Conservation (phyloP, 2,113 vertebrate genomes). For the Microtus richardsoni region DNA sequence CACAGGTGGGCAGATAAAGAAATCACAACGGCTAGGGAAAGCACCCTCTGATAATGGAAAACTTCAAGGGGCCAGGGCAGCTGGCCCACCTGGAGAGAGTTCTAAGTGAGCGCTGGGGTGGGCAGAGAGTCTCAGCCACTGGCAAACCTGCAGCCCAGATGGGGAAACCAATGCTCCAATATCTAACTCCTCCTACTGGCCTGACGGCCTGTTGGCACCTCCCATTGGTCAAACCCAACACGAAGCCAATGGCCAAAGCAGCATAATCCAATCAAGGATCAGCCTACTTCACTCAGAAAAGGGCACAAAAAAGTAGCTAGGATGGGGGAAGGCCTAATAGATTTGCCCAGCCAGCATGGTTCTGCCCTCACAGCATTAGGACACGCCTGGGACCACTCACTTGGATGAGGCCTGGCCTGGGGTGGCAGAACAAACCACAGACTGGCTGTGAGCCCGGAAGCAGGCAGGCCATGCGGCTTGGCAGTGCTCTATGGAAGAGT, state of each 20-base stretch:
- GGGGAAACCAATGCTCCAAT: background rate
- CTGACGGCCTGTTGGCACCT: background rate
- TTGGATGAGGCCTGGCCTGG: background rate
- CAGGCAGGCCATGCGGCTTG: background rate
- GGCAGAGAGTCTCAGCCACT: background rate
- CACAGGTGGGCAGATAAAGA: background rate
- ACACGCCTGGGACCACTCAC: background rate
- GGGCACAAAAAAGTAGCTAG: background rate
- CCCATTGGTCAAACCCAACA: background rate
- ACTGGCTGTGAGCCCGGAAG: background rate
- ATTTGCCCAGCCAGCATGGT: background rate
- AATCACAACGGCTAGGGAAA: conserved; percentile 4
- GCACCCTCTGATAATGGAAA: background rate
- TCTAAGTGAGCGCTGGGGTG: background rate
- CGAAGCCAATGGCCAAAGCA: background rate
- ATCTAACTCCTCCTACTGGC: background rate
- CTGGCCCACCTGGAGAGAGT: background rate
- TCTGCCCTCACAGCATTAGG: background rate
- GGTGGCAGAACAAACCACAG: background rate
- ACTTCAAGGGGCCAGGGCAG: background rate
- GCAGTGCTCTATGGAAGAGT: background rate
- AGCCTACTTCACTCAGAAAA: background rate
- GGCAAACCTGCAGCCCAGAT: background rate
- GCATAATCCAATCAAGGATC: background rate
- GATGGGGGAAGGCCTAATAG: background rate